Conservation (phyloP, 1,140 invertebrate genomes). For the Drosophila auraria region DNA sequence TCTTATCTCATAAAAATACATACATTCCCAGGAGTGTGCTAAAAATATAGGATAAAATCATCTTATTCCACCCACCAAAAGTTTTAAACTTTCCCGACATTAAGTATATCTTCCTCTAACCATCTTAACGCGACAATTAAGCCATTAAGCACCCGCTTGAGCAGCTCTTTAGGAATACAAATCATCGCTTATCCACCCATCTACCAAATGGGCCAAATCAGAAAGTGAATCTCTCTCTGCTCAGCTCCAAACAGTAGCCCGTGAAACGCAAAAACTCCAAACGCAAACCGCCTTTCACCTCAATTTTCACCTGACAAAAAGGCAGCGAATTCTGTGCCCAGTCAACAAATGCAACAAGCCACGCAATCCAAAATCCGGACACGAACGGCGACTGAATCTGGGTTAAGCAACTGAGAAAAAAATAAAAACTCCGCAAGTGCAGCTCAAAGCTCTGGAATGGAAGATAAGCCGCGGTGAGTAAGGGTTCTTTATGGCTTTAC, state of each 20-base stretch:
- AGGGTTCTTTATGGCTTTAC: constrained; percentile 3
- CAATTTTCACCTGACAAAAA: constrained; percentile 60
- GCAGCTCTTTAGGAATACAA: constrained; percentile 31
- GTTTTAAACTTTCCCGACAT: constrained; percentile 1
- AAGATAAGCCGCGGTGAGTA: constrained; percentile 21
- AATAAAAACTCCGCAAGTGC: constrained; percentile 36
- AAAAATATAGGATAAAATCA: neutral
- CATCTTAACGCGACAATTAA: constrained; percentile 21
- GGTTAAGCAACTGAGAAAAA: constrained; percentile 52
- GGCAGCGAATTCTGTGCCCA: constrained; percentile 40
- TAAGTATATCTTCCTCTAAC: neutral
- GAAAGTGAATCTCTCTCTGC: constrained; percentile 47
- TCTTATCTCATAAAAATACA: neutral
- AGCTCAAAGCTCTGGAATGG: constrained; percentile 11
- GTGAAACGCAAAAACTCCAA: constrained; percentile 12
- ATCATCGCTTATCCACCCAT: constrained; percentile 36
- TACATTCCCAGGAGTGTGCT: neutral
- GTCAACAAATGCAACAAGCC: constrained; percentile 55
- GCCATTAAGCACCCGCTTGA: constrained; percentile 4
- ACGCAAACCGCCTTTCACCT: constrained; percentile 57
- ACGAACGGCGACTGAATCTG: constrained; percentile 54
- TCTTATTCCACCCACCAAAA: neutral
- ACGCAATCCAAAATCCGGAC: constrained; percentile 50
- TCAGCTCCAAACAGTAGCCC: constrained; percentile 52
- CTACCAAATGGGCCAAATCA: constrained; percentile 48